Evolutionary conservation across 30 jellyfish, hydroid and myxozoan genomes (phyloP).

Genomic region (Nemopilema nomurai): DNA sequence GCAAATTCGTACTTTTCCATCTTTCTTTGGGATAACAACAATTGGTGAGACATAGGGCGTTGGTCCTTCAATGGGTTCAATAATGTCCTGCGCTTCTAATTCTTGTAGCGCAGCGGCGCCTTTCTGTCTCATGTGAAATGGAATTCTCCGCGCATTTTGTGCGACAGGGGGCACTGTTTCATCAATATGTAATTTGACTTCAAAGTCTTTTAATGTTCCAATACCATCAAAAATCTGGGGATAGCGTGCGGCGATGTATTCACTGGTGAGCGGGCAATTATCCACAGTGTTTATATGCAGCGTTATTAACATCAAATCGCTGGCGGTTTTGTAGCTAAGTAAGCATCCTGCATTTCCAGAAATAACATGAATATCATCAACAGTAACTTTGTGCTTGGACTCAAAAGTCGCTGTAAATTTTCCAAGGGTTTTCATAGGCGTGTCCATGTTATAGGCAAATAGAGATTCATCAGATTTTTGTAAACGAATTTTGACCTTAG

Average conservation of each 20-base stretch:
- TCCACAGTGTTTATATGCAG: slow-evolving; percentile 21
- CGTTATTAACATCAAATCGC: slow-evolving; percentile 31
- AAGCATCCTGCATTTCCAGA: slow-evolving; percentile 42
- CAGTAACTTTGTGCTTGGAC: slow-evolving; percentile 39
- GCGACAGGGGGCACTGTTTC: slow-evolving; percentile 48
- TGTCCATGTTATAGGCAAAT: slow-evolving; percentile 18
- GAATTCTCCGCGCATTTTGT: slow-evolving; percentile 44
- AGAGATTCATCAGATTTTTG: slow-evolving; percentile 13
- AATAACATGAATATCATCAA: slow-evolving; percentile 41
- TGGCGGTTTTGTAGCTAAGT: slow-evolving; percentile 32
- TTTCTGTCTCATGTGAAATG: slow-evolving; percentile 44
- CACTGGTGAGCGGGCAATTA: slow-evolving; percentile 48
- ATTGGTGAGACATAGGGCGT: slow-evolving; percentile 47
- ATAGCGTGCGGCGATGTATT: slow-evolving; percentile 29
- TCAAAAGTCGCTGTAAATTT: slow-evolving; percentile 42
- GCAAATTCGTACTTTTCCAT: slow-evolving; percentile 36
- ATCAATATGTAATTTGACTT: slow-evolving; percentile 42
- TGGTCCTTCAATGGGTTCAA: slow-evolving; percentile 42
- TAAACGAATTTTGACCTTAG: slow-evolving; percentile 34
- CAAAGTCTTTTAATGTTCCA: slow-evolving; percentile 36
- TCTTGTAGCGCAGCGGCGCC: slow-evolving; percentile 42
- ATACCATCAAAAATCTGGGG: slow-evolving; percentile 48
- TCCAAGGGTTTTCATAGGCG: slow-evolving; percentile 49
- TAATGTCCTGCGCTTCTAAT: slow-evolving; percentile 48
- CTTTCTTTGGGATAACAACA: slow-evolving; percentile 46